Conservation (phyloP, 2,888 invertebrate genomes). For the Norana najaformis region DNA sequence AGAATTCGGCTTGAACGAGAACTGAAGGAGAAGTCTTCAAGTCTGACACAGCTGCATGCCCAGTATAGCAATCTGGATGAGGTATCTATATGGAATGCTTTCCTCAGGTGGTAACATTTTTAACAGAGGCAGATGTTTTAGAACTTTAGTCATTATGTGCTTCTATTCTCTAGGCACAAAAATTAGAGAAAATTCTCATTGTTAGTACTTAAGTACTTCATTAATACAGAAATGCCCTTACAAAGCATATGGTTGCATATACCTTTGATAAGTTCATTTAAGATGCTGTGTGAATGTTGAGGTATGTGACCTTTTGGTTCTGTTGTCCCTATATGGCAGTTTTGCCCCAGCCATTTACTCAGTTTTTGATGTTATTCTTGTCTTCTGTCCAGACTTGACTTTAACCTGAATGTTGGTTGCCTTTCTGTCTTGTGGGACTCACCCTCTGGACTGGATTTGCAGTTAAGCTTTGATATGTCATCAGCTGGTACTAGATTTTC, state of each 20-base stretch:
- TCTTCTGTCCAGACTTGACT: too few species aligned
- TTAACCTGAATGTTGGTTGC: too few species aligned
- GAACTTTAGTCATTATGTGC: neutral
- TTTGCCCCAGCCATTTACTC: too few species aligned
- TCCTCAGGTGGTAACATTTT: neutral
- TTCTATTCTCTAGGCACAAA: too few species aligned
- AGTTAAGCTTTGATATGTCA: neutral
- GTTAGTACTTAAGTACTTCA: neutral
- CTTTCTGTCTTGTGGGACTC: too few species aligned
- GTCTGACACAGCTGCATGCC: slow-evolving; percentile 56
- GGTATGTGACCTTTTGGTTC: too few species aligned
- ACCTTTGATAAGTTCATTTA: too few species aligned
- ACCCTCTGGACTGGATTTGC: neutral
- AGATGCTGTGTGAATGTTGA: too few species aligned
- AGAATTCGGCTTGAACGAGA: slow-evolving; percentile 62
- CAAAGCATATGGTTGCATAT: neutral
- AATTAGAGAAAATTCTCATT: neutral
- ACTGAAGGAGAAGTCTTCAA: slow-evolving; percentile 61
- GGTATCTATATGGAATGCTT: slow-evolving; percentile 48
- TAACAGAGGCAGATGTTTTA: neutral
- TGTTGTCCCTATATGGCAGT: too few species aligned
- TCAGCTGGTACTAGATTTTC: too few species aligned
- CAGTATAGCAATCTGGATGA: slow-evolving; percentile 60
- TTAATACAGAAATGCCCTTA: neutral
- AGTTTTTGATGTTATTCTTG: neutral